These are phyloP conservation scores for Drosophila yakuba DNA, from an alignment of 1,140 invertebrate genomes.

Conservation along the genomic window DNA sequence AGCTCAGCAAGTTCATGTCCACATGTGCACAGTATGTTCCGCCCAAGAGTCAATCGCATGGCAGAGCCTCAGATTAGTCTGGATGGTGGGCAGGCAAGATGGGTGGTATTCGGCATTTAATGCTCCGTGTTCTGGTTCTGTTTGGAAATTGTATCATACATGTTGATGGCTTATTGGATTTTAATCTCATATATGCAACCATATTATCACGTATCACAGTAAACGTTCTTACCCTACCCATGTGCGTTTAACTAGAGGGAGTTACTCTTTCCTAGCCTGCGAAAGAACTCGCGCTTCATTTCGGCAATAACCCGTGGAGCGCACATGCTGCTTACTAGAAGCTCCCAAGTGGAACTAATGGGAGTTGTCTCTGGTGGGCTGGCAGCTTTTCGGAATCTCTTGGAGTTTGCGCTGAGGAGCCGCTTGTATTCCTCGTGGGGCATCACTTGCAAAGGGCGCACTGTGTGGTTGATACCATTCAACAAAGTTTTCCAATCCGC, in stretches of 20 bases:
- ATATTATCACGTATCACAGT: slow-evolving; percentile 61
- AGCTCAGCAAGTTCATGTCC: slow-evolving; percentile 27
- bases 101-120: slow-evolving; percentile 63
- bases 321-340: slow-evolving; percentile 67
- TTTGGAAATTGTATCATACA: slow-evolving; percentile 58
- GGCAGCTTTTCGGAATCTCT: neutral
- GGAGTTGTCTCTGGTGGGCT: neutral
- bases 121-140: slow-evolving; percentile 44
- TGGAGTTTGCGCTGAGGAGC: slow-evolving; percentile 39
- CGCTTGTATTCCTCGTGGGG: slow-evolving; percentile 36
- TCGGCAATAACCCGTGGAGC: slow-evolving; percentile 52
- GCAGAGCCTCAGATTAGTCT: slow-evolving; percentile 26
- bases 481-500: slow-evolving; percentile 12
- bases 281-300: slow-evolving; percentile 62
- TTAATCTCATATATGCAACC: slow-evolving; percentile 71
- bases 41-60: slow-evolving; percentile 29
- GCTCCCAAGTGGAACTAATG: slow-evolving; percentile 56
- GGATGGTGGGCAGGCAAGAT: slow-evolving; percentile 24
- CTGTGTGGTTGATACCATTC: neutral
- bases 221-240: slow-evolving; percentile 52
- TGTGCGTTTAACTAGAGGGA: slow-evolving; percentile 1
- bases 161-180: slow-evolving; percentile 59
- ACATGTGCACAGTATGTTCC: slow-evolving; percentile 39
- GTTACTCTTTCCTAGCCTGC: slow-evolving; percentile 26
- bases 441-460: slow-evolving; percentile 46